A percentile compares a stretch with the other conserved stretches of the same genome.
Evolutionary conservation across 37 sponge, comb jelly and placozoan species (phyloP).

Genomic region (Cliona cf. orientalis): DNA sequence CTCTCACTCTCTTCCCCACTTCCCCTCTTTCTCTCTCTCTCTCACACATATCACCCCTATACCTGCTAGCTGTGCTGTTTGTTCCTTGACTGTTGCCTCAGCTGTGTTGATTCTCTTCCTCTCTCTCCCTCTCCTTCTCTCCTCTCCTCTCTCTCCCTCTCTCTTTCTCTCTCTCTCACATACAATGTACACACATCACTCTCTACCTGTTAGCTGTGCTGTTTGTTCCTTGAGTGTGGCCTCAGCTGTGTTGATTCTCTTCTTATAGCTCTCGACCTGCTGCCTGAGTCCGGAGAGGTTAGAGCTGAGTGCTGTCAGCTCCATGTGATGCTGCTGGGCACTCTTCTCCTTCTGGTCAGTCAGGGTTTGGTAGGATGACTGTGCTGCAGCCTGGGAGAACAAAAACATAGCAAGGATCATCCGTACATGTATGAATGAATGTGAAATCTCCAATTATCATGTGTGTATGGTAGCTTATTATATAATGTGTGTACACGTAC

Average conservation of each 20-base stretch:
- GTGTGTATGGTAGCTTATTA: no score
- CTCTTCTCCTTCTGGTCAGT: not conserved
- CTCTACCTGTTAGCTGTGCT: slow-evolving; percentile 12
- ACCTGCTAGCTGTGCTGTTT: slow-evolving; percentile 14
- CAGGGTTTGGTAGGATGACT: not conserved
- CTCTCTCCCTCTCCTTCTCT: not conserved
- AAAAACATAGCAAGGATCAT: not conserved
- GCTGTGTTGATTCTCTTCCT: not conserved
- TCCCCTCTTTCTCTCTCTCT: no score
- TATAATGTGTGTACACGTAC: no score
- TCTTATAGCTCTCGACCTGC: slow-evolving; percentile 53
- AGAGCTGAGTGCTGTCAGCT: slow-evolving; percentile 48
- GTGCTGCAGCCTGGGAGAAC: not conserved
- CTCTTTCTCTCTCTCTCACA: no score
- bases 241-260: slow-evolving; percentile 27
- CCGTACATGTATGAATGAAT: not conserved
- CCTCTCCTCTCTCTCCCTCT: not conserved
- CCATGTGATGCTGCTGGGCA: slow-evolving; percentile 40
- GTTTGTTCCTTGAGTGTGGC: not conserved
- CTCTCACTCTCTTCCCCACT: not conserved
- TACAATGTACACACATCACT: not conserved
- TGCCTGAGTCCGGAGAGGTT: slow-evolving; percentile 66
- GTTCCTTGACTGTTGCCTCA: not conserved
- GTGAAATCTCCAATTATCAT: slow-evolving; percentile 8
- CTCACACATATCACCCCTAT: no score